Evolutionary conservation across 2,797 vertebrate species (phyloP).

Genomic region (Prionace glauca): DNA sequence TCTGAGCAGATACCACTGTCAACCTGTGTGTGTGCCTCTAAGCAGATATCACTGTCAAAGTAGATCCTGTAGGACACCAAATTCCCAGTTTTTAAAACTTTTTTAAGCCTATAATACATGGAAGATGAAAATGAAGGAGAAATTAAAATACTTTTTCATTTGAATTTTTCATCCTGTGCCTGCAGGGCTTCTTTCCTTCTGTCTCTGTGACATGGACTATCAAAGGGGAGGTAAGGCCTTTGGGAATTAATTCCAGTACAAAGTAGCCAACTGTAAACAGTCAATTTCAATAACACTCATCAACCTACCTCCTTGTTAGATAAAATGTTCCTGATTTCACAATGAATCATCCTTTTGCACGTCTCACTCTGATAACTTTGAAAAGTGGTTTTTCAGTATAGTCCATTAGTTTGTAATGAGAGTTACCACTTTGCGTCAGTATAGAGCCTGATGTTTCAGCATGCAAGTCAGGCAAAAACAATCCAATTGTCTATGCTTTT

Average conservation of each 20-base stretch:
- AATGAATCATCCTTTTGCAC: not conserved
- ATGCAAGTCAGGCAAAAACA: not conserved
- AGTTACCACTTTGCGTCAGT: not conserved
- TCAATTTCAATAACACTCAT: too few relatives aligned
- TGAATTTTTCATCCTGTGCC: not conserved
- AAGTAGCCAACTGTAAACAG: too few relatives aligned
- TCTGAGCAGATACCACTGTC: too few relatives aligned
- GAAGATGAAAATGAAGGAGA: not conserved
- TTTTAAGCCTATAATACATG: not conserved
- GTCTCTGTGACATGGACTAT: too few relatives aligned
- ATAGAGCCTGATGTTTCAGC: not conserved
- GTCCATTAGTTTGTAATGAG: not conserved
- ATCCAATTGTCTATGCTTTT: not conserved
- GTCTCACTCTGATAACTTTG: not conserved
- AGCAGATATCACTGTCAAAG: not conserved
- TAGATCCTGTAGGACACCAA: not conserved
- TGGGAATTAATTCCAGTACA: too few relatives aligned
- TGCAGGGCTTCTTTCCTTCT: too few relatives aligned
- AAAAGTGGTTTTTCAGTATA: not conserved
- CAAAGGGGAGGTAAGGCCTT: too few relatives aligned
- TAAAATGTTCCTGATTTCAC: not conserved
- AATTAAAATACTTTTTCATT: not conserved
- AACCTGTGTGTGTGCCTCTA: too few relatives aligned
- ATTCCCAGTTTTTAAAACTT: too few relatives aligned
- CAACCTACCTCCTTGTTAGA: not conserved